Evolutionary conservation across 2,797 vertebrate genomes (phyloP), one percentile per base, ranked within the genome.

Genomic region (Propithecus deckenii): DNA sequence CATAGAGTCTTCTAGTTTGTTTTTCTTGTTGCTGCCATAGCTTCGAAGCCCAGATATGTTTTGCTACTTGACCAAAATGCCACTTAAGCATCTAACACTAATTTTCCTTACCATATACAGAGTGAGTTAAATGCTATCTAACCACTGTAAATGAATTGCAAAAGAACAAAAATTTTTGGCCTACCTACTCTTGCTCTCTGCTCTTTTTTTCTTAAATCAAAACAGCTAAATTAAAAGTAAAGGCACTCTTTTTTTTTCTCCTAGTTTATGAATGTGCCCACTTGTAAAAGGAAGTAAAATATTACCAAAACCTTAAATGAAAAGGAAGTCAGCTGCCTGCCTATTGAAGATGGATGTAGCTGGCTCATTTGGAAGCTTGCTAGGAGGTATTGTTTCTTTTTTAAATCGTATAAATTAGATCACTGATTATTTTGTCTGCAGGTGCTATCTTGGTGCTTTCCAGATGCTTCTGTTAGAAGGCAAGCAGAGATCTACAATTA

Each of bases 11-110:
- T 89, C 43, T 63, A 78, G 20, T n/a, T 23, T 72, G 48, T 55
- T 57, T 48, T n/a, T 67, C 32, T 35, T 86, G 2, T 74, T 57
- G 32, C 10, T 75, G 22, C 18, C 35, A 20, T 32, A 67, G 43
- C 50, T 92, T 96, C 65, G 92, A 92, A 74, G 18, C 6, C 38
- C 69, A 71, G 1, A 7, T 67, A 28, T 57, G 22, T 74, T 97
- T 96, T 79, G 35, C 57, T 94, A 65, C n/a, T 71, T 83, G 41
- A 74, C 13, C 15, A 72, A 95, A 96, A 90, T 43, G 11, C 35
- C 35, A 59, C 46, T 35, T 59, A 35, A 46, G 12, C 50, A 87
- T 89, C 17, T 71, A 89, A 78, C 28, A 88, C 28, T 41, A 10
- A 32, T 61, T 92, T 89, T 89, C 80, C 10, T 85, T 72, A 74